Conservation (phyloP, 2,797 vertebrate species). For the Sebastes matsubarae region DNA sequence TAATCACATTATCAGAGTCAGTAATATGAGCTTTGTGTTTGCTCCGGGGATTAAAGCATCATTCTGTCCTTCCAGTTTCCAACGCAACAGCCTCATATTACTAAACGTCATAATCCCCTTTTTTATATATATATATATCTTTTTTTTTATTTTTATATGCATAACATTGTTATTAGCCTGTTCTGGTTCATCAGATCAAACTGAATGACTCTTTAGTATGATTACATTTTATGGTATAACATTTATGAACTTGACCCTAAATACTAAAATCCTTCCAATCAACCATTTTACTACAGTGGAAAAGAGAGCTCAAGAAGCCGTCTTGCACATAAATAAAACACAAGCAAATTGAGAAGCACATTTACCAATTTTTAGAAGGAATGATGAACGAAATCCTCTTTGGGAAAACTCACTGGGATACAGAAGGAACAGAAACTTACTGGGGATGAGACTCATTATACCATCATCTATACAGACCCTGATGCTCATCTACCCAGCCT, state of each 20-base stretch:
- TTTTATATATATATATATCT: too few relatives aligned
- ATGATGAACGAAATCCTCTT: background rate
- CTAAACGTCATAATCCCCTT: conserved; percentile 10
- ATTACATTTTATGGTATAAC: background rate
- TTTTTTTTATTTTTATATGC: background rate
- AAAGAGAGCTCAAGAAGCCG: background rate
- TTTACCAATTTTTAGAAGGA: background rate
- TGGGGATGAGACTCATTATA: background rate
- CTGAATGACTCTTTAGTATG: background rate
- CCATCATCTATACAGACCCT: background rate
- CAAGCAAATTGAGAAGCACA: background rate
- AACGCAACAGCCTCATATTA: background rate
- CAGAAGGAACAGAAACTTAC: background rate
- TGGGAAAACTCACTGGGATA: background rate
- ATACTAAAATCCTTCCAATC: background rate
- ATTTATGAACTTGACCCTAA: background rate
- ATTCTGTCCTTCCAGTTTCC: background rate
- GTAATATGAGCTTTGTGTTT: conserved; percentile 17
- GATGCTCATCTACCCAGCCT: background rate
- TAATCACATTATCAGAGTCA: conserved; percentile 6
- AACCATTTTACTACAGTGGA: background rate
- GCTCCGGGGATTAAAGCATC: background rate
- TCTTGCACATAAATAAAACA: background rate
- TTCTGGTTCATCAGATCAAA: conserved; percentile 4
- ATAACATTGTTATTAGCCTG: background rate